Conservation (phyloP, 2,113 vertebrate genomes). For the Oceanodroma tethys region DNA sequence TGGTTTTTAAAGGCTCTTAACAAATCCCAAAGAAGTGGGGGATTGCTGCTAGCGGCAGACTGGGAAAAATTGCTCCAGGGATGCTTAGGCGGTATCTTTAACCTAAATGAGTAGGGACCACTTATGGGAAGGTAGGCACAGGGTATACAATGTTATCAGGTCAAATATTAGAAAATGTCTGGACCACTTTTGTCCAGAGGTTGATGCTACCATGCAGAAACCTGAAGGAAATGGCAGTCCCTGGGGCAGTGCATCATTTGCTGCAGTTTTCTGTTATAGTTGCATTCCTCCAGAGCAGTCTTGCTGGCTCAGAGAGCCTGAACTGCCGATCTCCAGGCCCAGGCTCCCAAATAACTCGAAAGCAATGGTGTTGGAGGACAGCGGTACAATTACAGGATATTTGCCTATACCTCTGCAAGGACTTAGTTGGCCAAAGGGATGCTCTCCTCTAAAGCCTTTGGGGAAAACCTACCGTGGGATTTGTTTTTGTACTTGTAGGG, state of each 20-base stretch:
- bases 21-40: not conserved
- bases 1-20: not conserved
- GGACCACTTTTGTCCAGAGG: not conserved
- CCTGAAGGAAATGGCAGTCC: not conserved
- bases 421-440: not conserved
- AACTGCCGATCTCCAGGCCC: not conserved
- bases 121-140: not conserved
- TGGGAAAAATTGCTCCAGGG: not conserved
- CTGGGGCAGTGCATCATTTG: not conserved
- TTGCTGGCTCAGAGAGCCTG: not conserved
- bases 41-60: not conserved
- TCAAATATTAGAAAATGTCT: not conserved
- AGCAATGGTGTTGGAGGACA: not conserved
- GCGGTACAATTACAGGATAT: too few relatives aligned
- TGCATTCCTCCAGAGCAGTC: not conserved
- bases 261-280: not conserved
- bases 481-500: not conserved
- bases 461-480: not conserved
- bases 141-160: not conserved
- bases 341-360: not conserved
- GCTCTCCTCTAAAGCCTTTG: not conserved
- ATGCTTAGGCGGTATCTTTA: not conserved
- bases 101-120: not conserved
- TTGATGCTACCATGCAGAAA: not conserved
- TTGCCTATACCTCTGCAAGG: not conserved